These are phyloP conservation scores for Oreochromis grahami DNA, from an alignment of 2,797 vertebrate genomes.

Conservation along the genomic window DNA sequence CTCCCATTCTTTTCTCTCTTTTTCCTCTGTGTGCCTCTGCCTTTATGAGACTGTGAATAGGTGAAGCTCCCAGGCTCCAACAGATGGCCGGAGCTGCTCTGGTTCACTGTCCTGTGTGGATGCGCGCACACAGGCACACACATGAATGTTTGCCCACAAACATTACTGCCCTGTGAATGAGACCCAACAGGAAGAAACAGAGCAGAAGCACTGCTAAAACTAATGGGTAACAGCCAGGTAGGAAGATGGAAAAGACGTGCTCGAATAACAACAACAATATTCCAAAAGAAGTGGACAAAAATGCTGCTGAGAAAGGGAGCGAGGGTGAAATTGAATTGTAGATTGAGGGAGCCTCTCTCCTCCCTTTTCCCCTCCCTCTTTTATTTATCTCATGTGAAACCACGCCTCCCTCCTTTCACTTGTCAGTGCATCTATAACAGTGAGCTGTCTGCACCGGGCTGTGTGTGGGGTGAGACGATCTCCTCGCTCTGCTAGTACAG, in stretches of 20 bases:
- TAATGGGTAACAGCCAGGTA: neutral
- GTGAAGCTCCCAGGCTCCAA: constrained; percentile 72
- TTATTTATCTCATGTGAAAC: constrained; percentile 74
- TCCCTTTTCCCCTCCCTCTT: constrained; percentile 71
- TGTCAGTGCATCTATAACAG: constrained; percentile 79
- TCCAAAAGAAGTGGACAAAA: constrained; percentile 21
- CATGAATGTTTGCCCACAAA: neutral
- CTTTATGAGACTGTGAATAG: constrained; percentile 76
- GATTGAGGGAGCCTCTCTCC: constrained; percentile 71
- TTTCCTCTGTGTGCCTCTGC: constrained; percentile 63
- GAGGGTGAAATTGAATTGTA: constrained; percentile 76
- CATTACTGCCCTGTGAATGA: constrained; percentile 54
- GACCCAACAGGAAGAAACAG: constrained; percentile 17
- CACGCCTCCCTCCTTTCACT: constrained; percentile 80
- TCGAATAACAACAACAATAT: constrained; percentile 6
- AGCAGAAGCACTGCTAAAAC: constrained; percentile 18
- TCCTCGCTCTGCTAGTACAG: constrained; percentile 58
- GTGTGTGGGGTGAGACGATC: constrained; percentile 62
- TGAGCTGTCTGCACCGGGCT: constrained; percentile 72
- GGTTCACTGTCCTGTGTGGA: constrained; percentile 42
- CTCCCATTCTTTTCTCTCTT: constrained; percentile 68
- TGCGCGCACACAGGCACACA: neutral
- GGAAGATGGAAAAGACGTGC: neutral
- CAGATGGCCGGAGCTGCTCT: constrained; percentile 74
- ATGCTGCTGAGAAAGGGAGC: constrained; percentile 34